phyloP scores from a whole-genome alignment of 2,113 vertebrate species.

The Chroicocephalus ridibundus region DNA sequence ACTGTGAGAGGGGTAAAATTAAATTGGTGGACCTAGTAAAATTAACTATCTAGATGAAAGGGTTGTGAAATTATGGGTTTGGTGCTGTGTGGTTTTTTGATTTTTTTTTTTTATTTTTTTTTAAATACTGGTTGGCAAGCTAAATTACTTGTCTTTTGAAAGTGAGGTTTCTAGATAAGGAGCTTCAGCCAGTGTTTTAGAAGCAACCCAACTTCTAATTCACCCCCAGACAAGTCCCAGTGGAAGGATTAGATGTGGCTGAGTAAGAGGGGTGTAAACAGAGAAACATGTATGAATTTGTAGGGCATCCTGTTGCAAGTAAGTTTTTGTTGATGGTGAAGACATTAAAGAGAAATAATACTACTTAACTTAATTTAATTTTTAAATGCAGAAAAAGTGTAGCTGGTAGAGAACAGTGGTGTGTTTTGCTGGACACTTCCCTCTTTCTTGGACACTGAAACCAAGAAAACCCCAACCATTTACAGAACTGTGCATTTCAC shows the following conservation, averaged over 20 bases:
- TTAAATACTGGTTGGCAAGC: background rate
- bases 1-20: background rate
- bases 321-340: background rate
- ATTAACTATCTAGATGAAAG: background rate
- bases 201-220: background rate
- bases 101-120: background rate
- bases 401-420: background rate
- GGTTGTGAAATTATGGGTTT: background rate
- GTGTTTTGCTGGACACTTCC: background rate
- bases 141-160: background rate
- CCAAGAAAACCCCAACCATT: rapidly evolving
- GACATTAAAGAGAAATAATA: background rate
- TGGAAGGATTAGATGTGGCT: background rate
- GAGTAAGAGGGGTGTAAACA: background rate
- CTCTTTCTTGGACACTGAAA: background rate
- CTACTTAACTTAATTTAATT: background rate
- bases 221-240: background rate
- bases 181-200: background rate
- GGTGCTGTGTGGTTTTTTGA: too few relatives aligned
- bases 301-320: background rate
- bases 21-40: background rate
- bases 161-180: background rate
- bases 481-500: background rate
- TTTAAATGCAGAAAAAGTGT: background rate
- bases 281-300: background rate